phyloP scores from a whole-genome alignment of 2,113 vertebrate species.

The Heloderma charlesbogerti region DNA sequence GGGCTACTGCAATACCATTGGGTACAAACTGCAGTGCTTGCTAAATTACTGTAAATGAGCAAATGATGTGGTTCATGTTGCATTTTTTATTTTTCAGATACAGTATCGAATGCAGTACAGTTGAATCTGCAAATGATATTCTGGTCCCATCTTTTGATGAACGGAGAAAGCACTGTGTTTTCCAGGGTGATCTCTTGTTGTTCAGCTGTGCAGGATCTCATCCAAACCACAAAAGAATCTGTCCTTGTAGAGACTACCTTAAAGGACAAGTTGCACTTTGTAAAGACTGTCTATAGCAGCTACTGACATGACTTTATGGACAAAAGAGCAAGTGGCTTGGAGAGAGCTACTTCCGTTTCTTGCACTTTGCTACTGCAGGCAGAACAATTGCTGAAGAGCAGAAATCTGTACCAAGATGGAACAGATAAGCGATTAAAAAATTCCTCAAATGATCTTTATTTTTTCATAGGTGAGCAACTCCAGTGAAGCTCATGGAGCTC shows the following conservation, averaged over 20 bases:
- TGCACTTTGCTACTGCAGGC: constrained; percentile 66
- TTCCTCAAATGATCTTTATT: constrained; percentile 59
- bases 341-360: constrained; percentile 66
- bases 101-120: constrained; percentile 88
- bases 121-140: constrained; percentile 90
- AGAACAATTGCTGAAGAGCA: constrained; percentile 52
- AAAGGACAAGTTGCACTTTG: constrained; percentile 99
- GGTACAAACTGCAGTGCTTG: background rate
- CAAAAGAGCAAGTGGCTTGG: constrained; percentile 41
- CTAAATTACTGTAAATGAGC: background rate
- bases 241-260: constrained; percentile 98
- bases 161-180: constrained; percentile 88
- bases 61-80: constrained; percentile 31
- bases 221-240: constrained; percentile 85
- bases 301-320: constrained; percentile 38
- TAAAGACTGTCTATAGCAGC: constrained; percentile 93
- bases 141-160: constrained; percentile 91
- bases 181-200: constrained; percentile 94
- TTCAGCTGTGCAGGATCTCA: constrained; percentile 98
- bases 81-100: constrained; percentile 77
- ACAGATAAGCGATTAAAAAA: constrained; percentile 50
- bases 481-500: constrained; percentile 52
- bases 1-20: too few species aligned
- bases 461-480: constrained; percentile 46
- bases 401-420: constrained; percentile 55